Evolutionary conservation across 2,113 vertebrate species (phyloP).

Genomic region (Chaetodon auriga): DNA sequence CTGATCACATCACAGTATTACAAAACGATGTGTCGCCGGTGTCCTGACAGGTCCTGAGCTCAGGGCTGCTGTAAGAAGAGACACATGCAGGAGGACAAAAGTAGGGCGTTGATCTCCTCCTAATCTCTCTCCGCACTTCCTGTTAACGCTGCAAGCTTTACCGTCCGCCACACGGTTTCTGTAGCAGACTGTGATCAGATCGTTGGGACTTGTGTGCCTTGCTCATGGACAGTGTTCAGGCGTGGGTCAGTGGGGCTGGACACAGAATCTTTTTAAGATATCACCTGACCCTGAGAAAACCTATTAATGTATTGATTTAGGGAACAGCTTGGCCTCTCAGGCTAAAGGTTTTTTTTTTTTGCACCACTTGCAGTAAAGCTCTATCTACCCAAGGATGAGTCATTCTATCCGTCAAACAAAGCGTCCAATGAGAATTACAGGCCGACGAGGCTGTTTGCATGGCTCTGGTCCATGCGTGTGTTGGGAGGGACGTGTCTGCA

Average conservation of each 20-base stretch:
- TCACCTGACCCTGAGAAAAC: too few species aligned
- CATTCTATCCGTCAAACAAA: too few species aligned
- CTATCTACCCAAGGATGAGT: too few species aligned
- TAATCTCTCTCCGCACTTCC: neutral
- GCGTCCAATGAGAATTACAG: too few species aligned
- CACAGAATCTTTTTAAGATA: too few species aligned
- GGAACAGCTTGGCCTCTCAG: too few species aligned
- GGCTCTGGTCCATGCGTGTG: too few species aligned
- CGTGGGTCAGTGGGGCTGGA: neutral
- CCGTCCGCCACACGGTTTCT: neutral
- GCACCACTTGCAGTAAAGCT: too few species aligned
- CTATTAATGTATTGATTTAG: too few species aligned
- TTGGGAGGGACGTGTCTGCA: too few species aligned
- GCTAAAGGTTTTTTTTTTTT: too few species aligned
- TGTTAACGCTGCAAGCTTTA: constrained; percentile 10
- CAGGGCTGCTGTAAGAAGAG: constrained; percentile 6
- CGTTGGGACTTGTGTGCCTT: neutral
- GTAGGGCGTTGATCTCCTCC: constrained; percentile 1
- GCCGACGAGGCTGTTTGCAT: too few species aligned
- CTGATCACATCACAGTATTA: neutral
- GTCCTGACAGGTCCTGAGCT: neutral
- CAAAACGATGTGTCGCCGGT: neutral
- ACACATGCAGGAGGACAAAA: constrained; percentile 20
- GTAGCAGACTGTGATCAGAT: neutral
- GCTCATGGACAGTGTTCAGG: neutral